Percentiles rank a stretch among this genome's conserved stretches.
Conservation (phyloP, 2,113 vertebrate species). For the Zingel zingel region DNA sequence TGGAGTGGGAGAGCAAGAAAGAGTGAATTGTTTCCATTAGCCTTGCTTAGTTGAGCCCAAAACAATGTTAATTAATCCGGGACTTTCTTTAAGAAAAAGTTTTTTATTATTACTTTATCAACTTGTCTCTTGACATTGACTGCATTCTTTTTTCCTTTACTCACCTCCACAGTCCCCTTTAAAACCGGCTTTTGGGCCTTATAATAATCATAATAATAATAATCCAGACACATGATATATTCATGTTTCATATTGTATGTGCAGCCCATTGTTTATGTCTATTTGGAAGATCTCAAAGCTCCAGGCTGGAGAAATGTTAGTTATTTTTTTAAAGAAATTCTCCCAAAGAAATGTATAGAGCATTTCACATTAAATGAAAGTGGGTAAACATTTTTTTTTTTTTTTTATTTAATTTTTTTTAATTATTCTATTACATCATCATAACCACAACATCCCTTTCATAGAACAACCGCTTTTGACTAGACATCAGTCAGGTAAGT, state of each 20-base stretch:
- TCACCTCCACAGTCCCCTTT: constrained; percentile 14
- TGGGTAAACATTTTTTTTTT: no score
- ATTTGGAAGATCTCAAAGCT: not conserved
- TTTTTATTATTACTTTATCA: constrained; percentile 52
- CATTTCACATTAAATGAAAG: no score
- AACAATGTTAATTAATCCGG: constrained; percentile 78
- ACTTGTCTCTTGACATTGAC: constrained; percentile 39
- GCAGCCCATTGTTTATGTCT: not conserved
- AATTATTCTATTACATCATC: no score
- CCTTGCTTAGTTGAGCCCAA: constrained; percentile 72
- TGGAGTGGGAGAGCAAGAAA: constrained; percentile 32
- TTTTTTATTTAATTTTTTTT: no score
- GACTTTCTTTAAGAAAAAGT: constrained; percentile 64
- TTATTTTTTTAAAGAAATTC: no score
- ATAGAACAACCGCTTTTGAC: no score
- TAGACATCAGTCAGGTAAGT: no score
- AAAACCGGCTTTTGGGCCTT: not conserved
- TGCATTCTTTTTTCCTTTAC: constrained; percentile 13
- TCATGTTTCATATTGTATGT: not conserved
- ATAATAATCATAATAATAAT: no score
- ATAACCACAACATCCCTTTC: no score
- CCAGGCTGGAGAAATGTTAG: not conserved
- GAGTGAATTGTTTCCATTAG: constrained; percentile 71
- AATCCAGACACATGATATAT: not conserved
- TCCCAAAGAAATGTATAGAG: no score